Conservation (phyloP, 1,140 invertebrate genomes). For the Leguminivora glycinivorella region DNA sequence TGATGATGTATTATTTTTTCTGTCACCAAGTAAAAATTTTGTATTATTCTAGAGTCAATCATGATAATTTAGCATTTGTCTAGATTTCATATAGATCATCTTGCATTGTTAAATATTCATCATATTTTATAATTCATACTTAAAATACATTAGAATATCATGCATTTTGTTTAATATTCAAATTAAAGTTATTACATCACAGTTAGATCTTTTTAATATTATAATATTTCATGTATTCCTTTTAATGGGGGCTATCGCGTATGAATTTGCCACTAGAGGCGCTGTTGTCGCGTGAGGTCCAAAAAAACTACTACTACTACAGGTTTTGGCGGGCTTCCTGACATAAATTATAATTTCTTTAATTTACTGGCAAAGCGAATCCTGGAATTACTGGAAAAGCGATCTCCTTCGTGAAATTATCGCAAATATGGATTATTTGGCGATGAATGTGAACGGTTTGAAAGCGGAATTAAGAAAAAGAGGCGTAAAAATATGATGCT, state of each 20-base stretch:
- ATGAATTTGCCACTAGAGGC: too few relatives aligned
- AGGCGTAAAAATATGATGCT: too few relatives aligned
- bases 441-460: too few relatives aligned
- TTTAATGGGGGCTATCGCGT: neutral
- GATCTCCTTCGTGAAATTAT: too few relatives aligned
- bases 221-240: neutral
- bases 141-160: constrained; percentile 7
- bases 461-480: too few relatives aligned
- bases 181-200: constrained; percentile 6
- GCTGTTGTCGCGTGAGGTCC: too few relatives aligned
- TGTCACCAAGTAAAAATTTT: neutral
- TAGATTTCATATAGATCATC: neutral
- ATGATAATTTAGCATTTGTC: constrained; percentile 7
- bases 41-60: constrained; percentile 18
- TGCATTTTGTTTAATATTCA: neutral
- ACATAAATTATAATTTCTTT: too few relatives aligned
- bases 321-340: too few relatives aligned
- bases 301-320: too few relatives aligned
- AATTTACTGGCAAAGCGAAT: too few relatives aligned
- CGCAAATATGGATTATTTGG: too few relatives aligned
- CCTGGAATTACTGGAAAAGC: too few relatives aligned
- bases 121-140: constrained; percentile 23
- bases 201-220: neutral
- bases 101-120: constrained; percentile 21
- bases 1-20: neutral